Conservation (phyloP, 2,113 vertebrate species). For the Maccullochella peelii region DNA sequence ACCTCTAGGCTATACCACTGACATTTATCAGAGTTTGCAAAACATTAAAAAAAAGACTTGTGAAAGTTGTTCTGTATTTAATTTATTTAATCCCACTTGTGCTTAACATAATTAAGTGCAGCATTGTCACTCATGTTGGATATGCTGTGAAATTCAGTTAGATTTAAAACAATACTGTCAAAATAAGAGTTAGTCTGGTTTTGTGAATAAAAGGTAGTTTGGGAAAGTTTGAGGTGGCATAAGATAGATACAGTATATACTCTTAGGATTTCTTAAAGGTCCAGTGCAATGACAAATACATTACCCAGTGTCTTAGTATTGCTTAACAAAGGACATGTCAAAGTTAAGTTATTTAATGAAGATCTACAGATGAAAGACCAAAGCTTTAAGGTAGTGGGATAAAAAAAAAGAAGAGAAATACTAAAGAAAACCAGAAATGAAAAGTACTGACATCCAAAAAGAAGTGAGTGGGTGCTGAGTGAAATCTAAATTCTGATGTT, state of each 20-base stretch:
- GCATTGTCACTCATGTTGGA: background rate
- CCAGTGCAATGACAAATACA: conserved; percentile 14
- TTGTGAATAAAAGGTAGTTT: conserved; percentile 3
- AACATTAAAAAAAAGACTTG: background rate
- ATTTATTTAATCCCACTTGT: conserved; percentile 47
- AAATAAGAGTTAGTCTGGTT: background rate
- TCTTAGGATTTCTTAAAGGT: background rate
- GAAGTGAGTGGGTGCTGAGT: too few species aligned
- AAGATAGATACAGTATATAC: background rate
- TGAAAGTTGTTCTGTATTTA: background rate
- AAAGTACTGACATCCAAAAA: too few species aligned
- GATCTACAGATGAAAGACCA: background rate
- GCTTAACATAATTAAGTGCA: conserved; percentile 36
- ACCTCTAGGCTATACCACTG: background rate
- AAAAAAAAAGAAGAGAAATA: background rate
- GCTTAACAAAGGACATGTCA: background rate
- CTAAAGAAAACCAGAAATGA: background rate
- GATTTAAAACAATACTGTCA: conserved; percentile 42
- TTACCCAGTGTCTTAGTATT: background rate
- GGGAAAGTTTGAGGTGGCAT: background rate
- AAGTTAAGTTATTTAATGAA: too few species aligned
- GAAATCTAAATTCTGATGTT: too few species aligned
- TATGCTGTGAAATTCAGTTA: conserved; percentile 24
- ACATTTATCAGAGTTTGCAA: background rate
- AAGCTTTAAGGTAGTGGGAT: too few species aligned